These are phyloP conservation scores for Melanostigma gelatinosum DNA, from an alignment of 2,113 vertebrate genomes.

Conservation along the genomic window DNA sequence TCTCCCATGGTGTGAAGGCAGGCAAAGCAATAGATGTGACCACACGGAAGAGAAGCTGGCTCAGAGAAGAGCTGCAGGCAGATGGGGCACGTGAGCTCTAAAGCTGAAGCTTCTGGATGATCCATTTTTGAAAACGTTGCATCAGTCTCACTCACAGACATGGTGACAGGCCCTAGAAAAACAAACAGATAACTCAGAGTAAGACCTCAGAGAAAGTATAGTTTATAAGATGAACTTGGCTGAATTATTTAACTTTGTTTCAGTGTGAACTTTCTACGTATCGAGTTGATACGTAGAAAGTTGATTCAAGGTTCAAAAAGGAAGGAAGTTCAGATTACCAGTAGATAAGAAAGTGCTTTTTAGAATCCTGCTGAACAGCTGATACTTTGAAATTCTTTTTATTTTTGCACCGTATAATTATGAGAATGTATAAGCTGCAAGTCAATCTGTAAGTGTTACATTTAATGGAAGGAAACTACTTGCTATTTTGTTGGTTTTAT, in stretches of 20 bases:
- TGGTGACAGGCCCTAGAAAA: constrained; percentile 34
- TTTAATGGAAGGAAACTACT: too few species aligned
- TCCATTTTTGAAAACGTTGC: neutral
- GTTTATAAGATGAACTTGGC: neutral
- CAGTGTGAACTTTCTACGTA: neutral
- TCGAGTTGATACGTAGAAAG: neutral
- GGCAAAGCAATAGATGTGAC: constrained; percentile 75
- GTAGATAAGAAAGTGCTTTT: too few species aligned
- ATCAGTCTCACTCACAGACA: constrained; percentile 54
- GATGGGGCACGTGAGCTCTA: constrained; percentile 74
- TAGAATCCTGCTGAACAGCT: too few species aligned
- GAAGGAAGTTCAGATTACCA: too few species aligned
- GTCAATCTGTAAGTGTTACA: too few species aligned
- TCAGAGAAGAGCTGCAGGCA: constrained; percentile 75
- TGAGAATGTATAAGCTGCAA: too few species aligned
- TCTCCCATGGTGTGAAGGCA: constrained; percentile 75
- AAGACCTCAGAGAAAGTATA: constrained; percentile 1
- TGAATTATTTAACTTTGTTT: neutral
- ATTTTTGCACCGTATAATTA: too few species aligned
- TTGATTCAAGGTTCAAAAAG: too few species aligned
- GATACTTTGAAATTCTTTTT: too few species aligned
- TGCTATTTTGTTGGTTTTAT: too few species aligned
- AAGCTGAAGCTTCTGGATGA: constrained; percentile 23
- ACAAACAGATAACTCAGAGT: constrained; percentile 19
- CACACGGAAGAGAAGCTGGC: constrained; percentile 77